Percentiles rank a stretch among this genome's conserved stretches.
Evolutionary conservation across 2,113 vertebrate species (phyloP).

Genomic region (Dicentrarchus labrax): DNA sequence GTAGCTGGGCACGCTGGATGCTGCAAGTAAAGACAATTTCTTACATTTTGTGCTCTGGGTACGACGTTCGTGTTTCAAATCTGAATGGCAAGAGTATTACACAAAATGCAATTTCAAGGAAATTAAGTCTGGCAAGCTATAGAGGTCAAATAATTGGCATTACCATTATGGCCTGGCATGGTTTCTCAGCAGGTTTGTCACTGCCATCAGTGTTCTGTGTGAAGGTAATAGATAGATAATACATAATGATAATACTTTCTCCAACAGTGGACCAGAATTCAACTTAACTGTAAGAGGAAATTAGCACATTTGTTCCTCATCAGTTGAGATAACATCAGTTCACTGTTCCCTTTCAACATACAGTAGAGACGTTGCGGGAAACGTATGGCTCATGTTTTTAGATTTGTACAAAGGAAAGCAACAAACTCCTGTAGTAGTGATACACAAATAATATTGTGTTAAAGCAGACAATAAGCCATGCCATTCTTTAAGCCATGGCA

Average conservation of each 20-base stretch:
- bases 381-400: neutral
- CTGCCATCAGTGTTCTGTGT: neutral
- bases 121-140: neutral
- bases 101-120: neutral
- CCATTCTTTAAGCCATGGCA: neutral
- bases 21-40: neutral
- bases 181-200: slow-evolving; percentile 4
- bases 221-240: no score
- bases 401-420: neutral
- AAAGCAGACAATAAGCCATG: neutral
- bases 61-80: neutral
- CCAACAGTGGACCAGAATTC: neutral
- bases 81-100: neutral
- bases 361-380: neutral
- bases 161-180: neutral
- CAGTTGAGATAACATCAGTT: neutral
- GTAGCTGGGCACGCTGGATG: neutral
- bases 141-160: neutral
- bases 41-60: neutral
- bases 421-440: neutral
- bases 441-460: neutral
- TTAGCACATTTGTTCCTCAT: neutral
- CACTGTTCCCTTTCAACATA: neutral
- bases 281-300: neutral
- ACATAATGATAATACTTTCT: no score